phyloP scores from a whole-genome alignment of 2,797 vertebrate species.

The Somateria mollissima region DNA sequence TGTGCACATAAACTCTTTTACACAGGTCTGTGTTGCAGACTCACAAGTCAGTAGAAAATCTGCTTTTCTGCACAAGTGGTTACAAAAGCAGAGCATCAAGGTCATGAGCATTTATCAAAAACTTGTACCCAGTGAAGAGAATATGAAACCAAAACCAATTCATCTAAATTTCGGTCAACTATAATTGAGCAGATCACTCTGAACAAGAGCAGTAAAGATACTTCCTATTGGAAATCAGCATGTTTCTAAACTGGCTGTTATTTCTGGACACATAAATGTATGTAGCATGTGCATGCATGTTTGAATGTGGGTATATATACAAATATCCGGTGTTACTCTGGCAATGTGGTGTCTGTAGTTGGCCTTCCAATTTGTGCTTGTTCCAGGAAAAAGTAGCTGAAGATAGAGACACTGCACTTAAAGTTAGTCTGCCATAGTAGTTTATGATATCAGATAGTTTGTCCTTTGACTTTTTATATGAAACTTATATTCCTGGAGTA shows the following conservation, averaged over 20 bases:
- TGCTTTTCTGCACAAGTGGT: background rate
- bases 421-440: background rate
- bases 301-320: background rate
- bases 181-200: background rate
- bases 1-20: background rate
- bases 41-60: background rate
- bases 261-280: background rate
- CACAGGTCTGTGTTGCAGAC: background rate
- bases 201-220: background rate
- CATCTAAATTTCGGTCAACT: background rate
- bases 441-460: background rate
- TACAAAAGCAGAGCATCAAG: background rate
- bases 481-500: background rate
- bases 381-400: background rate
- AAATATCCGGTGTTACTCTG: background rate
- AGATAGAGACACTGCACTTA: background rate
- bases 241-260: background rate
- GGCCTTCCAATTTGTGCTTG: background rate
- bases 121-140: background rate
- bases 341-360: background rate
- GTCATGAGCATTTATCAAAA: background rate
- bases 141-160: background rate
- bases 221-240: background rate
- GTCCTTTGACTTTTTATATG: background rate
- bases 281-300: background rate